Evolutionary conservation across 1,140 invertebrate species (phyloP), one percentile per base, ranked within the genome.

Genomic region (Trichonephila clavipes): DNA sequence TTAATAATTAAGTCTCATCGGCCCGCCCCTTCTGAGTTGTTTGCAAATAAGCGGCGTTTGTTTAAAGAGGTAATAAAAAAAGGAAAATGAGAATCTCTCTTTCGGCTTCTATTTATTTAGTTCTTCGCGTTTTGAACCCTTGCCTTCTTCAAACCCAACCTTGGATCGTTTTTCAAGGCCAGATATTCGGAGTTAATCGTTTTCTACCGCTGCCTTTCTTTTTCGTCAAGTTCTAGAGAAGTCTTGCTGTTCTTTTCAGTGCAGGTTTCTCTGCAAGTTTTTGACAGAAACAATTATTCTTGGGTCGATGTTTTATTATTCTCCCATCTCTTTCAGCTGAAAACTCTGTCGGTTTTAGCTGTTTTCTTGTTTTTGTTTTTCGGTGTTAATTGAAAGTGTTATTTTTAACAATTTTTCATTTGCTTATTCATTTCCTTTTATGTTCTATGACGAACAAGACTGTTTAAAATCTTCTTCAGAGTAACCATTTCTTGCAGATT

Each of bases 1-100:
- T 87, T 72, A 86, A 92, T 86, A 86, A 92, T 86, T 86, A 92
- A 87, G 82, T 92, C 83, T 72, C n/a, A 34, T 87, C 14, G 82
- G 58, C 18, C 82, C 90, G 82, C 90, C 90, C 83, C 64, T 92
- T 72, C 61, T 12, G 83, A 92, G 82, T 92, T 92, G 90, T 92
- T 87, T 92, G 90, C 90, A 92, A 92, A 92, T 92, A 92, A 87
- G 77, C 90, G 77, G 90, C 83, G 62, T 87, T 86, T 92, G 90
- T 87, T 69, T 86, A 72, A 66, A 59, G 34, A 72, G 19, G 64
- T 19, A 88, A 66, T 88, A 40, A 88, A 88, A 64, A 88, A 58
- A 58, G 51, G 28, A 59, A 51, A 83, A 21, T n/a, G n/a, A 83
- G 82, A 59, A 83, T 58, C 51, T 44, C 10, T 59, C 40, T 83